phyloP scores from a whole-genome alignment of 1,140 invertebrate species.

The Drosophila obscura region DNA sequence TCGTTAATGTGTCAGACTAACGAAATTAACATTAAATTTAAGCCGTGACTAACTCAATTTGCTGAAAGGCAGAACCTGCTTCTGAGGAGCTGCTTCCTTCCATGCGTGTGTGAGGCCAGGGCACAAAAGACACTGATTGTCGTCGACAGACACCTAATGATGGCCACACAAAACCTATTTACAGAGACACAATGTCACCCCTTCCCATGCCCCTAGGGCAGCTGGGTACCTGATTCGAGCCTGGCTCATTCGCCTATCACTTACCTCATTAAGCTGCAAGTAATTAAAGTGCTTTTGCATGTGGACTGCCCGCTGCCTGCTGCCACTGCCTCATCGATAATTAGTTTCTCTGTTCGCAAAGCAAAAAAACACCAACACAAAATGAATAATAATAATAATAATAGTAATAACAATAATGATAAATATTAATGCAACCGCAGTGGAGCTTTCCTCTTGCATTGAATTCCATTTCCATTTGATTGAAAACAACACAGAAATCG shows the following conservation, averaged over 20 bases:
- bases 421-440: slow-evolving; percentile 59
- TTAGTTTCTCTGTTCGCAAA: slow-evolving; percentile 46
- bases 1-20: slow-evolving; percentile 72
- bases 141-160: slow-evolving; percentile 64
- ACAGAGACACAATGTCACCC: not conserved
- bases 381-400: slow-evolving; percentile 10
- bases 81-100: too few relatives aligned
- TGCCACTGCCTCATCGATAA: slow-evolving; percentile 40
- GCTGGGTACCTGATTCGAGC: too few relatives aligned
- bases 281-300: slow-evolving; percentile 30
- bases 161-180: slow-evolving; percentile 56
- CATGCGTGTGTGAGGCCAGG: slow-evolving; percentile 23
- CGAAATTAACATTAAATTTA: slow-evolving; percentile 77
- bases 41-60: slow-evolving; percentile 75
- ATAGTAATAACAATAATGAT: slow-evolving; percentile 38
- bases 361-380: slow-evolving; percentile 10
- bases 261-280: slow-evolving; percentile 43
- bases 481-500: slow-evolving; percentile 48
- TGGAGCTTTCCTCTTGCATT: slow-evolving; percentile 10
- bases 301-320: slow-evolving; percentile 2
- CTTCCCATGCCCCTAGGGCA: too few relatives aligned
- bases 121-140: slow-evolving; percentile 72
- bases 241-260: slow-evolving; percentile 28
- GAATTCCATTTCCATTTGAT: slow-evolving; percentile 50
- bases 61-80: slow-evolving; percentile 20